A percentile compares a stretch with the other conserved stretches of the same genome.
phyloP scores from a whole-genome alignment of 2,888 invertebrate species.

The Chrysolina oricalcia region DNA sequence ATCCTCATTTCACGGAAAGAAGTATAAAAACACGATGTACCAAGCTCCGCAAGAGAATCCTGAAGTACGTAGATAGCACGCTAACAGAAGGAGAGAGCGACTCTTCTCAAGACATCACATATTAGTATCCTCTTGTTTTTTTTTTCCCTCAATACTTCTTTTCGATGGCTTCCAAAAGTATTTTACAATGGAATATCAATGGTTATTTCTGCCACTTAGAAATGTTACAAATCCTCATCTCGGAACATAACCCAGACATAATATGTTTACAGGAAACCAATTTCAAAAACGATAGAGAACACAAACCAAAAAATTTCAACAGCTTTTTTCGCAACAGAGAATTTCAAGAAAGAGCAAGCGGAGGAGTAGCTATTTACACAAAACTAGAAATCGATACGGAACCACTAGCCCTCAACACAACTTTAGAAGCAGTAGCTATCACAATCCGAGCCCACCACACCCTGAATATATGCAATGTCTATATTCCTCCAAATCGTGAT shows the following conservation, averaged over 20 bases:
- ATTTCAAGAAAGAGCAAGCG: neutral
- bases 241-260: neutral
- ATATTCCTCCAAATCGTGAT: neutral
- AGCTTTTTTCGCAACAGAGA: neutral
- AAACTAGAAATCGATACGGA: neutral
- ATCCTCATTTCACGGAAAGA: too few species aligned
- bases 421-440: slow-evolving; percentile 9
- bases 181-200: neutral
- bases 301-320: slow-evolving; percentile 10
- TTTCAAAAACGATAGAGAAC: slow-evolving; percentile 3
- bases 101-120: too few species aligned
- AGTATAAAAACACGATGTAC: too few species aligned
- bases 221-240: neutral
- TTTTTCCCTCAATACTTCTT: too few species aligned
- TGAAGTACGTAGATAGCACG: too few species aligned
- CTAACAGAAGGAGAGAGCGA: too few species aligned
- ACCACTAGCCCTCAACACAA: slow-evolving; percentile 2
- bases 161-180: neutral
- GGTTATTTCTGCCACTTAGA: neutral
- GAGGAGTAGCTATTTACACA: neutral
- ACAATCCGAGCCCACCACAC: slow-evolving; percentile 9
- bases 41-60: too few species aligned
- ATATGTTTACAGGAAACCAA: too few species aligned
- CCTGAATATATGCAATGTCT: slow-evolving; percentile 2
- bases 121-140: too few species aligned